phyloP scores from a whole-genome alignment of 2,888 invertebrate genomes.

The Stomorhina lunata region DNA sequence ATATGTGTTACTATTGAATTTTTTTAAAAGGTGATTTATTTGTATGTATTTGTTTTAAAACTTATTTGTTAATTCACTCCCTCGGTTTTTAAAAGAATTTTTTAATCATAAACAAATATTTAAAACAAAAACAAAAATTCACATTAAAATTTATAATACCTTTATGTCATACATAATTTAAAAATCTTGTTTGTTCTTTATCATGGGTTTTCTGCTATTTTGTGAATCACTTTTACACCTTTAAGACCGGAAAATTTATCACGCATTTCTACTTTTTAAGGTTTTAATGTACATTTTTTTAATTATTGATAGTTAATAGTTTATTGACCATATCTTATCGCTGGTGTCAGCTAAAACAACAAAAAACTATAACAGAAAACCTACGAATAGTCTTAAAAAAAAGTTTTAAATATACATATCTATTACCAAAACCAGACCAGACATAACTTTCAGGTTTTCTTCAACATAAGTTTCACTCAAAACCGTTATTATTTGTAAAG shows the following conservation, averaged over 20 bases:
- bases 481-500: too few relatives aligned
- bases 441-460: too few relatives aligned
- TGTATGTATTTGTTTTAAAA: background rate
- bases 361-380: background rate
- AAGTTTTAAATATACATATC: background rate
- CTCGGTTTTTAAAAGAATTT: background rate
- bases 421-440: too few relatives aligned
- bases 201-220: too few relatives aligned
- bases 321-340: slow-evolving; percentile 43
- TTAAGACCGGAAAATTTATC: background rate
- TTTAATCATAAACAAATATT: background rate
- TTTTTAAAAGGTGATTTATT: background rate
- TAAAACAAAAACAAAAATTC: background rate
- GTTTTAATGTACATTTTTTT: background rate
- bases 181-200: too few relatives aligned
- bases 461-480: too few relatives aligned
- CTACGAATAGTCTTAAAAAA: background rate
- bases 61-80: background rate
- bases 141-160: too few relatives aligned
- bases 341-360: background rate
- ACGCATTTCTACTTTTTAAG: too few relatives aligned
- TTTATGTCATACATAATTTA: too few relatives aligned
- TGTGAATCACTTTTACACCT: slow-evolving; percentile 16
- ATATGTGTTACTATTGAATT: background rate
- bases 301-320: background rate